Evolutionary conservation across 2,113 vertebrate species (phyloP).

Genomic region (Scartelaos histophorus): DNA sequence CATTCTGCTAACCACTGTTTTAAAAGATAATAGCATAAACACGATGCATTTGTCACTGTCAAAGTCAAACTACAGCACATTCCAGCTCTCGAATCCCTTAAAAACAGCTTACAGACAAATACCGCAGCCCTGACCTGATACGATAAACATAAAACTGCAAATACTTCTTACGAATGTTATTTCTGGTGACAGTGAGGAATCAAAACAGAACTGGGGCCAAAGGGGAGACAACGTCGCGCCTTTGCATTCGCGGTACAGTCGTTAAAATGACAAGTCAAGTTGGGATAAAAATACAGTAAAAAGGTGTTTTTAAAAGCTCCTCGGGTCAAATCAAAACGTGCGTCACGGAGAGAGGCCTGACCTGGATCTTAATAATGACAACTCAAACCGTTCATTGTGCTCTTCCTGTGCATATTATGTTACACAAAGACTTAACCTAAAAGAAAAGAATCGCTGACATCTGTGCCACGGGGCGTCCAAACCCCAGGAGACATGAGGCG

Average conservation of each 20-base stretch:
- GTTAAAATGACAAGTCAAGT: slow-evolving; percentile 41
- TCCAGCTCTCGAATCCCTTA: slow-evolving; percentile 28
- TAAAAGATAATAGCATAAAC: slow-evolving; percentile 13
- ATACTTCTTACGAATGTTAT: slow-evolving; percentile 61
- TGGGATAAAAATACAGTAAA: slow-evolving; percentile 44
- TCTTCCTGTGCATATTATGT: background rate
- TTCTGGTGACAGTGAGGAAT: slow-evolving; percentile 58
- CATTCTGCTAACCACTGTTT: slow-evolving; percentile 4
- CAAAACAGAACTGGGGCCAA: slow-evolving; percentile 58
- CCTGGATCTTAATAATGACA: slow-evolving; percentile 4
- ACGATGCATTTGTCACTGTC: slow-evolving; percentile 21
- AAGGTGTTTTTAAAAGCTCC: slow-evolving; percentile 41
- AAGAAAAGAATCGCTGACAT: background rate
- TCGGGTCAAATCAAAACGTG: slow-evolving; percentile 19
- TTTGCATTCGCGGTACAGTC: slow-evolving; percentile 25
- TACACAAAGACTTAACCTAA: slow-evolving; percentile 6
- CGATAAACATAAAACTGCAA: slow-evolving; percentile 58
- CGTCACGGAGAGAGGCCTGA: background rate
- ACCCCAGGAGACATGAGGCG: background rate
- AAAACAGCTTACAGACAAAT: slow-evolving; percentile 43
- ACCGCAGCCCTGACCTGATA: slow-evolving; percentile 47
- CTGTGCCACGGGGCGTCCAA: background rate
- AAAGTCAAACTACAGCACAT: slow-evolving; percentile 19
- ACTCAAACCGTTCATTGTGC: background rate
- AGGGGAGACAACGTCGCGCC: slow-evolving; percentile 46